Evolutionary conservation across 2,888 invertebrate genomes (phyloP), one percentile per base, ranked within the genome.

Genomic region (Geophilus truncorum): DNA sequence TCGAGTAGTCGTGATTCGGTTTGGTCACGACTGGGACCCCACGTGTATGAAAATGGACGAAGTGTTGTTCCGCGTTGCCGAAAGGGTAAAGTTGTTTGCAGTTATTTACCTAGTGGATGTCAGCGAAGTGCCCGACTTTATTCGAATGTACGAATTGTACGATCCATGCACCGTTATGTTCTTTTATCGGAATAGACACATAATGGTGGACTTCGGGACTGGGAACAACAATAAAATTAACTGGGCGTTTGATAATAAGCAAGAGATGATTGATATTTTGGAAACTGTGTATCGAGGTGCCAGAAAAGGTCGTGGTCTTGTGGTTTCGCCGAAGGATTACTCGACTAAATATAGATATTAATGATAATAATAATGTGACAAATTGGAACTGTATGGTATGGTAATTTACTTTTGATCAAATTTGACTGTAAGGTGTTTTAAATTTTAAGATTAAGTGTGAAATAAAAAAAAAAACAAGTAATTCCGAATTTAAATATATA

Each of bases 21-120:
- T 99, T 88, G 99, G 99, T 0, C 98, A 99, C 87, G 99, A 99
- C 90, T 99, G 98, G 98, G 99, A 99, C 87, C 98, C 99, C 0
- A 96, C 97, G 0, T 99, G 99, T 86, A 99, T 99, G 99, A 97
- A 98, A 89, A 99, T 99, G 98, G 99, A 99, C 85, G 99, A 99
- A 90, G 96, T 96, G 0, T 88, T 97, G 62, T 97, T 96, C 87
- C 95, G 94, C 85, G 96, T 97, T 80, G 97, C 97, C 0, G 96
- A 97, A 85, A 98, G 98, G 90, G 96, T 98, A 2, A 99, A 99
- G 88, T 98, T 98, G 87, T 99, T 99, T 89, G 98, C 98, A 0
- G 97, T 97, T 25, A 93, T 98, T 81, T 99, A 98, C 87, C 89
- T 99, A 76, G 98, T 99, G 0, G 99, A 99, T 86, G 98, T 98